These are phyloP conservation scores for Drosophila orosa DNA, from an alignment of 1,140 invertebrate species.

Conservation along the genomic window DNA sequence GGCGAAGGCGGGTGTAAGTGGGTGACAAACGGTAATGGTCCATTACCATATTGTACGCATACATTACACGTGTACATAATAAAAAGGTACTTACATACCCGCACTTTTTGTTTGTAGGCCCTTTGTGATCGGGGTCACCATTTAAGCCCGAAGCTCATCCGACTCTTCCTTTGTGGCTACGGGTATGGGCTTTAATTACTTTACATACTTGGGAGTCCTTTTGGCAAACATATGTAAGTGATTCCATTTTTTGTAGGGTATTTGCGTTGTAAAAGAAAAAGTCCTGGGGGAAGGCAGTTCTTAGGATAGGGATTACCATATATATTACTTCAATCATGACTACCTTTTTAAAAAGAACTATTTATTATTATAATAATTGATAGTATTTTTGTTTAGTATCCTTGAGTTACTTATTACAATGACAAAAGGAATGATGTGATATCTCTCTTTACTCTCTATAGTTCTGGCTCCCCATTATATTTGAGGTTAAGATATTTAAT, in stretches of 20 bases:
- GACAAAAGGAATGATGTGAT: not conserved
- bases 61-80: constrained; percentile 54
- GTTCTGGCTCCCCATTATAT: not conserved
- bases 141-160: constrained; percentile 17
- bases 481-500: constrained; percentile 5
- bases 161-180: constrained; percentile 4
- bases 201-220: constrained; percentile 3
- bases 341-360: not conserved
- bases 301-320: not conserved
- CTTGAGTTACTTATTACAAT: not conserved
- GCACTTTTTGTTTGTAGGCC: constrained; percentile 25
- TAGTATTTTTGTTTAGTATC: not conserved
- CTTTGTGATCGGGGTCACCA: constrained; percentile 45
- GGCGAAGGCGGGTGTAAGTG: constrained; percentile 30
- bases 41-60: constrained; percentile 58
- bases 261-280: too few species aligned
- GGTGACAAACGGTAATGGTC: constrained; percentile 55
- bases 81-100: constrained; percentile 44
- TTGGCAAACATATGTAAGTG: not conserved
- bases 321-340: not conserved
- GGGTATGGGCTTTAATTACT: constrained; percentile 23
- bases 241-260: not conserved
- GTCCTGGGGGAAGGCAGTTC: not conserved
- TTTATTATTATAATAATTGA: not conserved
- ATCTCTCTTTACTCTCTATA: not conserved